Evolutionary conservation across 2,113 vertebrate genomes (phyloP).

Genomic region (Rutilus rutilus): DNA sequence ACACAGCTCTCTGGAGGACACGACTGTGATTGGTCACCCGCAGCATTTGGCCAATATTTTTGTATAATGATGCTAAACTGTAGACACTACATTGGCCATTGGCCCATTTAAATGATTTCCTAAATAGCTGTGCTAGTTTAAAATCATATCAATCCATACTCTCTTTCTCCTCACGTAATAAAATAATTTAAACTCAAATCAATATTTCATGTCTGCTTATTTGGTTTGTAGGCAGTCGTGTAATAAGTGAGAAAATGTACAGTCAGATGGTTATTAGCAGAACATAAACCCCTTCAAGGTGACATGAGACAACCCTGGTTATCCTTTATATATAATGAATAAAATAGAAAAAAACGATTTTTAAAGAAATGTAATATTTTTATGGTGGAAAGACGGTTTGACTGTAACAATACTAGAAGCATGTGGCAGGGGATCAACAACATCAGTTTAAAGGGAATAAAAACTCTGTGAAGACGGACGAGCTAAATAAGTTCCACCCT

Average conservation of each 20-base stretch:
- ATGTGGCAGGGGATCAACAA: no score
- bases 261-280: not conserved
- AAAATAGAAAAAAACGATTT: not conserved
- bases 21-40: slow-evolving; percentile 1
- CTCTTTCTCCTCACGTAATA: not conserved
- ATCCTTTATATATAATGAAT: not conserved
- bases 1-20: not conserved
- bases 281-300: not conserved
- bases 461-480: no score
- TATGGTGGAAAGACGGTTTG: not conserved
- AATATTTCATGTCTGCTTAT: slow-evolving; percentile 9
- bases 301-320: not conserved
- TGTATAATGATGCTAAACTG: not conserved
- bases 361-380: not conserved
- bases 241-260: slow-evolving; percentile 8
- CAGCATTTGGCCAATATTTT: not conserved
- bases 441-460: no score
- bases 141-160: not conserved
- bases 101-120: not conserved
- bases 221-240: not conserved
- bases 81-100: not conserved
- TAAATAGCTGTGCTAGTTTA: slow-evolving; percentile 1
- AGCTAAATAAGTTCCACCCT: no score
- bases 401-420: no score
- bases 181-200: not conserved